These are phyloP conservation scores for Trichosurus vulpecula DNA, from an alignment of 2,797 vertebrate genomes.

Conservation along the genomic window DNA sequence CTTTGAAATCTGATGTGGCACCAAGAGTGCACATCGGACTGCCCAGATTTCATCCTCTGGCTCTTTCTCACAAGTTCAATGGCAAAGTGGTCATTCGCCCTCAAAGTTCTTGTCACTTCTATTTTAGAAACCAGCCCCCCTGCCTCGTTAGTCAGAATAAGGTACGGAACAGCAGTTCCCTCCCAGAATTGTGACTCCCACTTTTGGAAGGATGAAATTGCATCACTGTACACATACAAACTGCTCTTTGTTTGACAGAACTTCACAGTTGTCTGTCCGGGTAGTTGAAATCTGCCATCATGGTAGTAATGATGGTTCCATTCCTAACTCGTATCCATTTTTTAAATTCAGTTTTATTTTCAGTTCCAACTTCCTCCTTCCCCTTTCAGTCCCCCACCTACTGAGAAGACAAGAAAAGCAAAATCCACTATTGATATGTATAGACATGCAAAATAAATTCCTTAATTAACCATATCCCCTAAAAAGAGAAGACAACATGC, in stretches of 20 bases:
- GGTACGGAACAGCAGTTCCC: too few species aligned
- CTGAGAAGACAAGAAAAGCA: not conserved
- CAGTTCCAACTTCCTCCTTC: not conserved
- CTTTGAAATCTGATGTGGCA: not conserved
- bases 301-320: not conserved
- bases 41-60: not conserved
- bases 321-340: not conserved
- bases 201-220: not conserved
- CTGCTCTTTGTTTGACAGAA: not conserved
- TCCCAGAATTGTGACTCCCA: not conserved
- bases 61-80: not conserved
- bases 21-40: not conserved
- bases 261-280: not conserved
- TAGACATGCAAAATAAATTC: not conserved
- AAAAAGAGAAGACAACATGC: not conserved
- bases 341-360: not conserved
- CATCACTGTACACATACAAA: not conserved
- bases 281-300: not conserved
- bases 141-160: not conserved
- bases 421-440: not conserved
- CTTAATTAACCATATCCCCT: not conserved
- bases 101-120: not conserved
- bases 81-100: not conserved
- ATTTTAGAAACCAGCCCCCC: not conserved
- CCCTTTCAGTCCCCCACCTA: not conserved